phyloP scores from a whole-genome alignment of 2,113 vertebrate species.

The Gallinago undulata region DNA sequence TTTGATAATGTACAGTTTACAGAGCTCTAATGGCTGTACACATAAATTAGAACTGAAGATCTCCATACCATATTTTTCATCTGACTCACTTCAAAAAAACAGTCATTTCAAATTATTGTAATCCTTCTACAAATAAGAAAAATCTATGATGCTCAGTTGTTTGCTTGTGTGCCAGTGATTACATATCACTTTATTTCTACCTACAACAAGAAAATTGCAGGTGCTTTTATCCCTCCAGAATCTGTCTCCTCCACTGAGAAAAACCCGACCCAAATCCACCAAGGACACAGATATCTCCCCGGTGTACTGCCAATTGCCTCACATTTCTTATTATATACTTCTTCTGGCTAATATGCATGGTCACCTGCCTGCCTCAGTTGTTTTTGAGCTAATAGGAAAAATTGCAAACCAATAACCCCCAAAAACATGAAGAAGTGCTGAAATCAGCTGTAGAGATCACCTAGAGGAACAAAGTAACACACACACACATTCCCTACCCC shows the following conservation, averaged over 20 bases:
- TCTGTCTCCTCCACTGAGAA: not conserved
- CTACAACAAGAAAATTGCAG: not conserved
- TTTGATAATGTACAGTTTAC: not conserved
- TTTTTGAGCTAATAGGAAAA: not conserved
- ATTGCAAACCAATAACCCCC: rapidly evolving
- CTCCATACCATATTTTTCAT: not conserved
- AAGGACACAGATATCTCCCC: not conserved
- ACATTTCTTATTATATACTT: not conserved
- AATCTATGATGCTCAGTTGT: not conserved
- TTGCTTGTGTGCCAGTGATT: not conserved
- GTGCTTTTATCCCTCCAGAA: not conserved
- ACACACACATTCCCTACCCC: rapidly evolving
- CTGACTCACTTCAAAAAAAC: not conserved
- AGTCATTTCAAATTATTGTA: not conserved
- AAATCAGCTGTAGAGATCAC: not conserved
- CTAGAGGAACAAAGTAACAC: not conserved
- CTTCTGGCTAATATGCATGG: not conserved
- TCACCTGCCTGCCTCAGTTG: not conserved
- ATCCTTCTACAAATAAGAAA: not conserved
- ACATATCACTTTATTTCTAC: not conserved
- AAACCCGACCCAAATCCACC: not conserved
- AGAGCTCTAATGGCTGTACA: not conserved
- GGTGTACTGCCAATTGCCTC: rapidly evolving
- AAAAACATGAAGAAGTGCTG: not conserved
- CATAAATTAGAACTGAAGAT: not conserved